These are phyloP conservation scores for Ecliptopera silaceata DNA, from an alignment of 2,888 invertebrate species.

Conservation along the genomic window DNA sequence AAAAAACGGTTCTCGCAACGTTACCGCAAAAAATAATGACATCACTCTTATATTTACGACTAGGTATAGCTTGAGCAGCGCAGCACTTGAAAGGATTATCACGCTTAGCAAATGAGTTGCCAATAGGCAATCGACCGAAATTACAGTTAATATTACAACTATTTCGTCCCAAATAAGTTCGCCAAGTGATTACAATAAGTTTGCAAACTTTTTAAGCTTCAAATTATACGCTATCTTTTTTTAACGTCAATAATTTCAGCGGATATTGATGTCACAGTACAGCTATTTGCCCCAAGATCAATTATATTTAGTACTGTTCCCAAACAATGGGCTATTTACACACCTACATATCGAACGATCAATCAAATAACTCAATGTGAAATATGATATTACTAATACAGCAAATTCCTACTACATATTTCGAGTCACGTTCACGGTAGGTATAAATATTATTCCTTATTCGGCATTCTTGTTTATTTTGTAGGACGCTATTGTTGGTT, in stretches of 20 bases:
- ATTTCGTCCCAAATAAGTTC: slow-evolving; percentile 61
- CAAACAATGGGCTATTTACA: slow-evolving; percentile 58
- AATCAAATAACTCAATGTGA: slow-evolving; percentile 47
- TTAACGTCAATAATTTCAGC: slow-evolving; percentile 41
- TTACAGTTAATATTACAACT: slow-evolving; percentile 68
- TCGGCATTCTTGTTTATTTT: slow-evolving; percentile 32
- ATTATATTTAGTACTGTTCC: slow-evolving; percentile 49
- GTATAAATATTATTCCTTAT: slow-evolving; percentile 29
- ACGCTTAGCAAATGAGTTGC: slow-evolving; percentile 54
- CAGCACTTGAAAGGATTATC: slow-evolving; percentile 45
- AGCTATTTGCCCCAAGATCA: slow-evolving; percentile 48
- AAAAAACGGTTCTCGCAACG: slow-evolving; percentile 70
- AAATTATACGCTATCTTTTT: slow-evolving; percentile 43
- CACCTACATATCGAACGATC: slow-evolving; percentile 43
- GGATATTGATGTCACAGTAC: slow-evolving; percentile 56
- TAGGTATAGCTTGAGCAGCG: slow-evolving; percentile 40
- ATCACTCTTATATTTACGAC: slow-evolving; percentile 59
- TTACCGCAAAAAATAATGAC: slow-evolving; percentile 72
- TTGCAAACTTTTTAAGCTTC: slow-evolving; percentile 32
- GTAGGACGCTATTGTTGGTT: background rate
- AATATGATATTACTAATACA: slow-evolving; percentile 39
- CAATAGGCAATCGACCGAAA: slow-evolving; percentile 54
- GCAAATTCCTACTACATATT: slow-evolving; percentile 34
- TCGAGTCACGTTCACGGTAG: slow-evolving; percentile 42
- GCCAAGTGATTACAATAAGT: slow-evolving; percentile 37